A percentile compares a stretch with the other conserved stretches of the same genome.
phyloP scores from a whole-genome alignment of 2,113 vertebrate species.

The Melanocharis versteri region DNA sequence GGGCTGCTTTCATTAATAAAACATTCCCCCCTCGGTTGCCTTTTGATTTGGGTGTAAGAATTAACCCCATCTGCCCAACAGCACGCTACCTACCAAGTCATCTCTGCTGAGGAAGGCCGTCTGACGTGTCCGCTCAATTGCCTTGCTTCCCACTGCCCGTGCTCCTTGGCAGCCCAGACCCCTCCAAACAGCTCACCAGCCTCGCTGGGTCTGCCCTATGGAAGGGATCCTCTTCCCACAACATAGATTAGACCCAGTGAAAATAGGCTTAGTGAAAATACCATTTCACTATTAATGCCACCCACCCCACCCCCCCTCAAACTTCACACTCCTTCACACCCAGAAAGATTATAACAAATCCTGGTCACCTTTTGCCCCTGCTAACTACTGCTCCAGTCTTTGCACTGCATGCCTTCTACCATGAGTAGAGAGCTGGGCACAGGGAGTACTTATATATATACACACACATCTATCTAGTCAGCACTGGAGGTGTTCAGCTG shows the following conservation, averaged over 20 bases:
- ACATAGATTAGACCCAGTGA: conserved; percentile 53
- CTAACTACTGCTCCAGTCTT: conserved; percentile 34
- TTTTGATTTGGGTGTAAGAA: conserved; percentile 70
- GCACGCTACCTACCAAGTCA: conserved; percentile 48
- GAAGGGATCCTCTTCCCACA: conserved; percentile 49
- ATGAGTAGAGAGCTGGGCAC: neutral
- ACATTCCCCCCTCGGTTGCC: conserved; percentile 62
- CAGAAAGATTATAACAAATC: conserved; percentile 63
- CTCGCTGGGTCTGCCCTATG: neutral
- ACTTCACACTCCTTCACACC: conserved; percentile 31
- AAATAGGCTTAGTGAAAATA: conserved; percentile 63
- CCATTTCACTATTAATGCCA: conserved; percentile 40
- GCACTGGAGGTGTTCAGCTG: neutral
- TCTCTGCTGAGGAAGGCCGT: conserved; percentile 26
- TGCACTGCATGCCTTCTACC: neutral
- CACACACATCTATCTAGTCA: neutral
- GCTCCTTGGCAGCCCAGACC: neutral
- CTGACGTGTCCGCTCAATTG: neutral
- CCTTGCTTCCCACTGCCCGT: neutral
- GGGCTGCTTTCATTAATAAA: conserved; percentile 71
- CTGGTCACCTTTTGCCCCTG: conserved; percentile 38
- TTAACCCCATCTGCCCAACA: conserved; percentile 67
- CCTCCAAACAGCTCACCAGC: conserved; percentile 20
- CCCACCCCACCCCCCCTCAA: neutral
- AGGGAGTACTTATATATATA: neutral